A percentile compares a stretch with the other conserved stretches of the same genome.
These are phyloP conservation scores for Druceiella hillmani DNA, from an alignment of 2,888 invertebrate genomes.

Conservation along the genomic window DNA sequence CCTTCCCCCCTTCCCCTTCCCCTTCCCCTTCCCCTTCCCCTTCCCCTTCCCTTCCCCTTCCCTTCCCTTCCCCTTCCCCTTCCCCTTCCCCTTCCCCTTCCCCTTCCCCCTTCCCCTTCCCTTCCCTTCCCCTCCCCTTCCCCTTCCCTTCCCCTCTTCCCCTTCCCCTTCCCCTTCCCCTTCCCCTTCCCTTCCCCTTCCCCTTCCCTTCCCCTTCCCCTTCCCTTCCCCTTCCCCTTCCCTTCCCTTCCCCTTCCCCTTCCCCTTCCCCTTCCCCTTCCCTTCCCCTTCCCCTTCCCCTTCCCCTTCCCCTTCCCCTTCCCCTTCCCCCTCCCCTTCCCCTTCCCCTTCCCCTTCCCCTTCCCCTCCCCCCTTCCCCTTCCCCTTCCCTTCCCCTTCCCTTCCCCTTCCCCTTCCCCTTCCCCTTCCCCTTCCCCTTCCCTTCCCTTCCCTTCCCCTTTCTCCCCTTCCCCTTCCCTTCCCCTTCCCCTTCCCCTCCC, in stretches of 20 bases:
- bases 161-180: conserved; percentile 1
- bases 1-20: neutral
- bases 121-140: neutral
- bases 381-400: neutral
- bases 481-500: neutral
- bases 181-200: too few relatives aligned
- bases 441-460: neutral
- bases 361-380: neutral
- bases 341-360: neutral
- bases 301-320: conserved; percentile 2
- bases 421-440: neutral
- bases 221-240: neutral
- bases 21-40: conserved; percentile 3
- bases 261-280: neutral
- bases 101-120: neutral
- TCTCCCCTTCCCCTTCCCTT: neutral
- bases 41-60: neutral
- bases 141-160: neutral
- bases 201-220: neutral
- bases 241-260: neutral
- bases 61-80: neutral
- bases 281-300: neutral
- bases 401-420: neutral
- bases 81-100: neutral
- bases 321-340: neutral